phyloP scores from a whole-genome alignment of 2,888 invertebrate genomes.

The Ellobium chinense region DNA sequence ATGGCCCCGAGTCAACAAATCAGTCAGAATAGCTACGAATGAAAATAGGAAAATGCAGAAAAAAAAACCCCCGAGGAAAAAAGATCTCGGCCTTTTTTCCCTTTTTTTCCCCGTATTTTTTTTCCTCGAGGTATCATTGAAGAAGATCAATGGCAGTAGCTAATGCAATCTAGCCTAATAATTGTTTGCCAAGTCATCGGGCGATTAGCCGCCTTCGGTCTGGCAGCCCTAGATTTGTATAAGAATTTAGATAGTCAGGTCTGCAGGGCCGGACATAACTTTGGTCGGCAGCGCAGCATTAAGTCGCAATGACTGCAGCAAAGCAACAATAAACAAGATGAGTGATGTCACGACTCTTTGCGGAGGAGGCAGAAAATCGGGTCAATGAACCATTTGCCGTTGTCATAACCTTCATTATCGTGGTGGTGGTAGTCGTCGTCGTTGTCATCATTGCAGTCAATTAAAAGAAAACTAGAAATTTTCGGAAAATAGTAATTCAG shows the following conservation, averaged over 20 bases:
- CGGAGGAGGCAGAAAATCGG: neutral
- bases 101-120: neutral
- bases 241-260: constrained; percentile 7
- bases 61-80: neutral
- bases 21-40: neutral
- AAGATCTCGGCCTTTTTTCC: neutral
- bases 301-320: neutral
- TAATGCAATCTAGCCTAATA: constrained; percentile 30
- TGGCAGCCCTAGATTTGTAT: constrained; percentile 18
- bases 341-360: neutral
- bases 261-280: neutral
- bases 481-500: too few relatives aligned
- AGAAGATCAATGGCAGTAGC: constrained; percentile 27
- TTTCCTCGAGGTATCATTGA: constrained; percentile 2
- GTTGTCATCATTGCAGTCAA: too few relatives aligned
- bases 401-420: neutral
- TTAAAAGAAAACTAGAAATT: too few relatives aligned
- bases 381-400: neutral
- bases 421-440: too few relatives aligned
- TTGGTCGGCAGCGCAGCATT: neutral
- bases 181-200: constrained; percentile 36
- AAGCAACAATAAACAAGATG: neutral
- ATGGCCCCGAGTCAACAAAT: constrained; percentile 24
- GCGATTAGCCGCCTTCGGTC: constrained; percentile 31
- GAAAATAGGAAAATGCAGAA: neutral